phyloP scores from a whole-genome alignment of 2,888 invertebrate genomes.

The Cephonodes hylas region DNA sequence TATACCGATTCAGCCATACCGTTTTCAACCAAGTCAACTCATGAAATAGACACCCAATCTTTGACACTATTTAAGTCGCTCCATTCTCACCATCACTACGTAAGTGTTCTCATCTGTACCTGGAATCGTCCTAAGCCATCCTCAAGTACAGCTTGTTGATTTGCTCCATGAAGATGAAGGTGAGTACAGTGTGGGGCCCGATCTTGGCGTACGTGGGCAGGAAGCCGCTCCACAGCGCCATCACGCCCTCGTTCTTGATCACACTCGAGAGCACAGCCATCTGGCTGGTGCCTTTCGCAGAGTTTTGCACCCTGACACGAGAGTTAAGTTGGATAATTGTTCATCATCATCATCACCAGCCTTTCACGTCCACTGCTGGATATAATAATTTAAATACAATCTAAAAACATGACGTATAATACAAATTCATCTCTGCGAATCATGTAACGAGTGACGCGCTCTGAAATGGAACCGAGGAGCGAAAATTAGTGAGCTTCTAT shows the following conservation, averaged over 20 bases:
- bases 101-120: neutral
- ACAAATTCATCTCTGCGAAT: too few relatives aligned
- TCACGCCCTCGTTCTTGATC: constrained; percentile 91
- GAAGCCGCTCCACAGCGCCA: constrained; percentile 98
- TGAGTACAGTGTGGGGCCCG: constrained; percentile 98
- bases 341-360: too few relatives aligned
- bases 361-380: too few relatives aligned
- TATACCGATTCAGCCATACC: too few relatives aligned
- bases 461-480: neutral
- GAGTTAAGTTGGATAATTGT: too few relatives aligned
- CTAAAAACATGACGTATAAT: too few relatives aligned
- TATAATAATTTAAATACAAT: too few relatives aligned
- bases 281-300: constrained; percentile 89
- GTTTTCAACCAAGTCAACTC: too few relatives aligned
- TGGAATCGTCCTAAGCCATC: constrained; percentile 17
- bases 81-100: too few relatives aligned
- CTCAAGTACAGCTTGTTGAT: constrained; percentile 82
- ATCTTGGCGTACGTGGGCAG: constrained; percentile 96
- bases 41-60: too few relatives aligned
- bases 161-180: constrained; percentile 97
- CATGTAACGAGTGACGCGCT: too few relatives aligned
- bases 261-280: constrained; percentile 89
- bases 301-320: constrained; percentile 94
- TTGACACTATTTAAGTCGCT: too few relatives aligned
- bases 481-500: neutral